phyloP scores from a whole-genome alignment of 2,113 vertebrate species.

The Microcebus jonahi region DNA sequence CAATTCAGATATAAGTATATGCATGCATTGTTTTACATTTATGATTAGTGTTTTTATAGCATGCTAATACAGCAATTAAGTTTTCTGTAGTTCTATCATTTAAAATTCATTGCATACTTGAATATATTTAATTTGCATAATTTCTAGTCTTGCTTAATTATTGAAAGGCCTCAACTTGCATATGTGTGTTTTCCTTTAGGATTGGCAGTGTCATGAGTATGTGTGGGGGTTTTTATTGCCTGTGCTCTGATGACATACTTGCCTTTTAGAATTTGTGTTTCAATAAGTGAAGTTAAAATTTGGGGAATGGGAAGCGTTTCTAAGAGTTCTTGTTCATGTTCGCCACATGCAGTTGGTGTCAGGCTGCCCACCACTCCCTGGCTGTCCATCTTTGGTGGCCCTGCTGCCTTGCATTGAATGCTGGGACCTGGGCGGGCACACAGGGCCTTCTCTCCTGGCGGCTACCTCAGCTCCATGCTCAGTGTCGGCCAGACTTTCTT shows the following conservation, averaged over 20 bases:
- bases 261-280: not conserved
- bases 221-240: not conserved
- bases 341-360: fast-evolving
- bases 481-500: fast-evolving
- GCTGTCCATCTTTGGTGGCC: fast-evolving
- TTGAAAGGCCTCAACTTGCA: conserved; percentile 41
- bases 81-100: conserved; percentile 70
- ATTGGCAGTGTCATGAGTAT: not conserved
- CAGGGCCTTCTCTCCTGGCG: fast-evolving
- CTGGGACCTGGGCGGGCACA: fast-evolving
- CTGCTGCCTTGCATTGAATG: fast-evolving
- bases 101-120: conserved; percentile 71
- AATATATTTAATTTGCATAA: conserved; percentile 76
- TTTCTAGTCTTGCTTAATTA: conserved; percentile 74
- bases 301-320: not conserved
- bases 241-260: fast-evolving
- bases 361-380: fast-evolving
- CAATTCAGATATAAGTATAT: not conserved
- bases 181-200: conserved; percentile 43
- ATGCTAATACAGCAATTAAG: conserved; percentile 75
- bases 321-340: fast-evolving
- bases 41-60: conserved; percentile 76
- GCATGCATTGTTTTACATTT: conserved; percentile 58
- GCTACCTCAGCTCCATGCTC: fast-evolving
- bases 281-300: not conserved